Conservation (phyloP, 1,140 invertebrate genomes). For the Psix sp. region DNA sequence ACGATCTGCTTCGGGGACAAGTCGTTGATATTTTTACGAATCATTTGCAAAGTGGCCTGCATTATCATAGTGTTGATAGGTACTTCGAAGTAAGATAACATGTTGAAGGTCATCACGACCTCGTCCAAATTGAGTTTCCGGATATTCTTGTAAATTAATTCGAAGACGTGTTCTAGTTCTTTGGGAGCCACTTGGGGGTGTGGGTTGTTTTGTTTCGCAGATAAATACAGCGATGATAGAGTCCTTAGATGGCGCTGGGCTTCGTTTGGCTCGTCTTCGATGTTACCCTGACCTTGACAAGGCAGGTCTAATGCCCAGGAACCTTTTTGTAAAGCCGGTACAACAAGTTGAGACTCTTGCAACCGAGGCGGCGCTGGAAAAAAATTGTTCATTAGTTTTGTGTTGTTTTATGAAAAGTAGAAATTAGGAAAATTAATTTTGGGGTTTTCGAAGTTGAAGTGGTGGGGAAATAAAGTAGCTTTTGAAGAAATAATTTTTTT, state of each 20-base stretch:
- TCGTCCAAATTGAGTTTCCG: slow-evolving; percentile 1
- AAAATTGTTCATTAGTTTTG: too few species aligned
- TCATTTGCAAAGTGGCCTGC: slow-evolving; percentile 22
- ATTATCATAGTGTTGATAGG: slow-evolving; percentile 8
- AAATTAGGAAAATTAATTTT: too few species aligned
- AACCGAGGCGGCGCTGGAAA: too few species aligned
- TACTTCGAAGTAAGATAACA: slow-evolving; percentile 1
- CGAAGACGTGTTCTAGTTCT: neutral
- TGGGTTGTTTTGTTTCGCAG: neutral
- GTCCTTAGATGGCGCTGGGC: neutral
- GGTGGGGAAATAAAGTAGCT: too few species aligned
- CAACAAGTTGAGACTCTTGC: too few species aligned
- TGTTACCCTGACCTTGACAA: too few species aligned
- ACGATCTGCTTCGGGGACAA: slow-evolving; percentile 5
- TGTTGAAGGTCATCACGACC: neutral
- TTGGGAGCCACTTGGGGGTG: neutral
- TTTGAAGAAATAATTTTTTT: too few species aligned
- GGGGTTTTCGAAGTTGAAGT: too few species aligned
- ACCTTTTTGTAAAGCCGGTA: too few species aligned
- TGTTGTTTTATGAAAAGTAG: too few species aligned
- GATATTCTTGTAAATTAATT: slow-evolving; percentile 9
- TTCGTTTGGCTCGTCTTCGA: neutral
- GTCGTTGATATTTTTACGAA: slow-evolving; percentile 20
- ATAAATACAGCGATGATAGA: neutral
- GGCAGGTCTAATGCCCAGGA: too few species aligned